phyloP scores from a whole-genome alignment of 2,113 vertebrate species.

The Craseonycteris thonglongyai region DNA sequence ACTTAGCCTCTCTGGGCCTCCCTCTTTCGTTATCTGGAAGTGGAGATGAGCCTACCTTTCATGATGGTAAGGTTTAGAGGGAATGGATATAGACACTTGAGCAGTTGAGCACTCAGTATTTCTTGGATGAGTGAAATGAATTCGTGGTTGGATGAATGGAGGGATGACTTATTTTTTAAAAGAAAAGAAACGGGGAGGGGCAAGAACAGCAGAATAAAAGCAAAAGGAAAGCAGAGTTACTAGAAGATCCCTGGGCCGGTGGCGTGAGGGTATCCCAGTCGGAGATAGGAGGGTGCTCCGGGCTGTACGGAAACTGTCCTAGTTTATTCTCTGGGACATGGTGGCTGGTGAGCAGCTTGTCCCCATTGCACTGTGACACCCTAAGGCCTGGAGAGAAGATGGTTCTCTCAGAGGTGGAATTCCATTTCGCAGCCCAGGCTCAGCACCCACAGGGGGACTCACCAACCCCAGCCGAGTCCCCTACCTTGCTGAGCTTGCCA shows the following conservation, averaged over 20 bases:
- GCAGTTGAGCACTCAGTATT: accelerated
- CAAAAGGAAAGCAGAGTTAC: accelerated
- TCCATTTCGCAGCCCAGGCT: not conserved
- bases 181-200: not conserved
- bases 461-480: not conserved
- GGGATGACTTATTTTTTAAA: not conserved
- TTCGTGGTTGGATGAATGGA: not conserved
- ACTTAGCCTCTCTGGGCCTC: not conserved
- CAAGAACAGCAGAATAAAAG: not conserved
- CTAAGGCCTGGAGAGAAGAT: not conserved
- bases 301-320: accelerated
- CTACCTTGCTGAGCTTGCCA: conserved; percentile 92
- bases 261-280: too few species aligned
- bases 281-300: not conserved
- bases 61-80: not conserved
- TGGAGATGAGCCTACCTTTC: not conserved
- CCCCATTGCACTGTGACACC: not conserved
- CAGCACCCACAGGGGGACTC: not conserved
- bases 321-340: not conserved
- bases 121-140: not conserved
- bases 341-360: not conserved
- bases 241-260: too few species aligned
- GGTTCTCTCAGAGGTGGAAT: not conserved
- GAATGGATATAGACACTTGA: not conserved
- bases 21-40: not conserved